Evolutionary conservation across 2,797 vertebrate species (phyloP).

Genomic region (Sebastes iracundus): DNA sequence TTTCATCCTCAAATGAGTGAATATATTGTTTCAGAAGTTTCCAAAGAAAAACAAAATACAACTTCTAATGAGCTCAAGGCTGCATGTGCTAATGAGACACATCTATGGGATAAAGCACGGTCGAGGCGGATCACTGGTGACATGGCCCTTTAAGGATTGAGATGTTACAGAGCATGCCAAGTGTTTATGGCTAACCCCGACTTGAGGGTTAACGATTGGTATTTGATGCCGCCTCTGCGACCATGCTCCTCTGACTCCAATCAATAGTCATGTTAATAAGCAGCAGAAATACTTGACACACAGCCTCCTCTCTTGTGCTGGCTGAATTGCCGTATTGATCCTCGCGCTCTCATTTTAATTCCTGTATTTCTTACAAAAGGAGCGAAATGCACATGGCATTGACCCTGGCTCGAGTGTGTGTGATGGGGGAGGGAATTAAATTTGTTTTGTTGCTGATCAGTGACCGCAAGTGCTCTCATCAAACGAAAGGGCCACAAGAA

Average conservation of each 20-base stretch:
- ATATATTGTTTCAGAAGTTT: slow-evolving; percentile 33
- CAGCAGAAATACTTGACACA: slow-evolving; percentile 70
- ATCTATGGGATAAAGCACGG: not conserved
- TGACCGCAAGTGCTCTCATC: slow-evolving; percentile 39
- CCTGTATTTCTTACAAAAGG: slow-evolving; percentile 71
- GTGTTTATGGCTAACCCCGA: slow-evolving; percentile 68
- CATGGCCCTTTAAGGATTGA: slow-evolving; percentile 55
- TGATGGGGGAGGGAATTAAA: slow-evolving; percentile 56
- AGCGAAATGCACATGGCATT: slow-evolving; percentile 64
- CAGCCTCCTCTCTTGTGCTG: slow-evolving; percentile 62
- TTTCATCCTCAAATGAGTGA: slow-evolving; percentile 26
- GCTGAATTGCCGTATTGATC: slow-evolving; percentile 79
- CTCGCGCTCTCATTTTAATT: slow-evolving; percentile 75
- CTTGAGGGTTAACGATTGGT: slow-evolving; percentile 73
- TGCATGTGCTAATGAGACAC: slow-evolving; percentile 36
- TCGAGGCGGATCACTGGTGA: slow-evolving; percentile 22
- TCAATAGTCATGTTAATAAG: slow-evolving; percentile 84
- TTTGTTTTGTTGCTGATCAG: slow-evolving; percentile 58
- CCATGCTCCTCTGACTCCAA: slow-evolving; percentile 69
- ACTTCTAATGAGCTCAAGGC: slow-evolving; percentile 46
- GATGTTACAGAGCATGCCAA: slow-evolving; percentile 61
- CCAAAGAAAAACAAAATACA: slow-evolving; percentile 16
- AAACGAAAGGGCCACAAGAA: slow-evolving; percentile 9
- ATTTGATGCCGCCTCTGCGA: slow-evolving; percentile 63
- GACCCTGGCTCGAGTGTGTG: slow-evolving; percentile 53